phyloP scores from a whole-genome alignment of 2,113 vertebrate species.

The Eubucco bourcierii region DNA sequence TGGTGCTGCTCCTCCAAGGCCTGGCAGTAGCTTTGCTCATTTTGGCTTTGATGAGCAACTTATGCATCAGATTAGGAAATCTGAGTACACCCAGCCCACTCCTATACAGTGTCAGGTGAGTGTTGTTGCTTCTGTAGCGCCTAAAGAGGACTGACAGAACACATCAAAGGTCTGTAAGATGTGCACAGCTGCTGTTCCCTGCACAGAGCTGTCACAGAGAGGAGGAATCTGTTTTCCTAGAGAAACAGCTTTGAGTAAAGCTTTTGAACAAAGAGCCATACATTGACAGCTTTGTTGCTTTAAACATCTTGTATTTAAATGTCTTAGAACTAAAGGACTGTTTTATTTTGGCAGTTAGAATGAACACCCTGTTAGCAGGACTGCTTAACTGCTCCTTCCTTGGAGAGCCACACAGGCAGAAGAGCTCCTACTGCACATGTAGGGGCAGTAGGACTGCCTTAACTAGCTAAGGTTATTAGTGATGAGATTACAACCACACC shows the following conservation, averaged over 20 bases:
- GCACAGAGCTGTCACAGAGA: background rate
- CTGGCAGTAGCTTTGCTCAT: constrained; percentile 95
- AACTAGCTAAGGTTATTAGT: too few species aligned
- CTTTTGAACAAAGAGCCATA: too few species aligned
- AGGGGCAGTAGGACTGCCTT: too few species aligned
- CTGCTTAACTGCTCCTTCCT: too few species aligned
- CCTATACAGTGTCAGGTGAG: constrained; percentile 98
- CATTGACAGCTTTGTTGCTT: too few species aligned
- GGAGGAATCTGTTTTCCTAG: background rate
- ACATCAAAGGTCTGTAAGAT: background rate
- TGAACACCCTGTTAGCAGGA: too few species aligned
- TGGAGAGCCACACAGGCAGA: too few species aligned
- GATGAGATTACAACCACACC: too few species aligned
- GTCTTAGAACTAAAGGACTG: too few species aligned
- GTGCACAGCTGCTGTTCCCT: background rate
- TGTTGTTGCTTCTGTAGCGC: background rate
- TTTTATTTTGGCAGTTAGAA: too few species aligned
- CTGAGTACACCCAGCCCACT: constrained; percentile 97
- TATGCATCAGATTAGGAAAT: constrained; percentile 98
- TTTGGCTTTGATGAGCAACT: constrained; percentile 97
- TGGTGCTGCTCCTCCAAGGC: constrained; percentile 93
- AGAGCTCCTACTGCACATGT: too few species aligned
- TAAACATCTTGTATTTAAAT: too few species aligned
- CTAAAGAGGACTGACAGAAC: background rate
- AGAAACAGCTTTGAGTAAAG: background rate